These are phyloP conservation scores for Siderastrea radians DNA, from an alignment of 92 coral and sea anemone species.

Conservation along the genomic window DNA sequence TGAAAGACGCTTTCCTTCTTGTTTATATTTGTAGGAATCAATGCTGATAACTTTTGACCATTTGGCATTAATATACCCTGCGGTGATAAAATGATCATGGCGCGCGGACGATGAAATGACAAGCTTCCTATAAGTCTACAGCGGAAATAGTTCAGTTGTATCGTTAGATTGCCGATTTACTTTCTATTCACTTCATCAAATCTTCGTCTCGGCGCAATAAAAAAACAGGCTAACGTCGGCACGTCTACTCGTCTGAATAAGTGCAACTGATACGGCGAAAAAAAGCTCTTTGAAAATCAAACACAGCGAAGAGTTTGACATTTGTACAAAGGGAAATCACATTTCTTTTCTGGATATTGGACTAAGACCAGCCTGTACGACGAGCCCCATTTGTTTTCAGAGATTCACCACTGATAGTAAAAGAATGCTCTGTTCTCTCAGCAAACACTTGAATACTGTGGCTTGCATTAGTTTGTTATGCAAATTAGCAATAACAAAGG, in stretches of 20 bases:
- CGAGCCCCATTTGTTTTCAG: conserved; percentile 7
- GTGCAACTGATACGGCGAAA: too few relatives aligned
- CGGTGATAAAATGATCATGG: background rate
- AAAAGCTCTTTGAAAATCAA: too few relatives aligned
- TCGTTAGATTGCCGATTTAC: background rate
- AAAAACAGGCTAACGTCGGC: too few relatives aligned
- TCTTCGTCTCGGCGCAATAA: too few relatives aligned
- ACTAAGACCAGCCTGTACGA: background rate
- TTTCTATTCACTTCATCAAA: too few relatives aligned
- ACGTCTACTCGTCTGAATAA: too few relatives aligned
- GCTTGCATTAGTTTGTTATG: background rate
- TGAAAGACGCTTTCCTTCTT: background rate
- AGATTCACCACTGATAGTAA: conserved; percentile 12
- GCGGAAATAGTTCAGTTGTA: background rate
- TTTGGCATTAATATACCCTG: background rate
- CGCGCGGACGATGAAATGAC: background rate
- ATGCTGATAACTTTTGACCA: conserved; percentile 1
- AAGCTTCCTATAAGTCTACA: background rate
- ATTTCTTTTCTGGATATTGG: background rate
- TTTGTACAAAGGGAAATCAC: background rate
- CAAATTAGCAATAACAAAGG: background rate
- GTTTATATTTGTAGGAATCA: background rate
- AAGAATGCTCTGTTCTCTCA: conserved; percentile 9
- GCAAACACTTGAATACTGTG: background rate
- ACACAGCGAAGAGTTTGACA: too few relatives aligned